Evolutionary conservation across 2,888 invertebrate genomes (phyloP).

Genomic region (Stenodema calcarata): DNA sequence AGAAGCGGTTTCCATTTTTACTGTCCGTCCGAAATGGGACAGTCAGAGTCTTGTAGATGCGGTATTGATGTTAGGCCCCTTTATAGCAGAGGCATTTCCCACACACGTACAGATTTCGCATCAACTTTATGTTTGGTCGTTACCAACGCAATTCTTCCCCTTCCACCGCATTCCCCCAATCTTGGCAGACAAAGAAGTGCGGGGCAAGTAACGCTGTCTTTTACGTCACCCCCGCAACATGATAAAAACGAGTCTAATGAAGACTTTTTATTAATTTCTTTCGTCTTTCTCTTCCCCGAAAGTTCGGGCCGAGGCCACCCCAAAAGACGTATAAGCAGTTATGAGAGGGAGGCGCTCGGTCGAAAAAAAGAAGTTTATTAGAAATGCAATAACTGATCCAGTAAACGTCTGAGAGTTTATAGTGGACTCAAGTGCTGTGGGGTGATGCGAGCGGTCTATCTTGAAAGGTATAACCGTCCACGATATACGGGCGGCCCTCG

Average conservation of each 20-base stretch:
- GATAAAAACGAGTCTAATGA: slow-evolving; percentile 29
- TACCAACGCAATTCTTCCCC: slow-evolving; percentile 21
- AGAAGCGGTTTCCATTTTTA: slow-evolving; percentile 19
- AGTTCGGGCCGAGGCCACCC: neutral
- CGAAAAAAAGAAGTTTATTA: slow-evolving; percentile 24
- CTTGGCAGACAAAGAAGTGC: neutral
- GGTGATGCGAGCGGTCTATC: neutral
- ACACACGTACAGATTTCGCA: slow-evolving; percentile 21
- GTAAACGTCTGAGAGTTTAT: slow-evolving; percentile 21
- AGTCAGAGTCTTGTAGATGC: slow-evolving; percentile 23
- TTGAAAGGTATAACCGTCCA: slow-evolving; percentile 25
- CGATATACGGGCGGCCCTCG: neutral
- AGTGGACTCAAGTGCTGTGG: slow-evolving; percentile 12
- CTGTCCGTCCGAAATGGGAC: neutral
- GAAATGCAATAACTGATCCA: slow-evolving; percentile 31
- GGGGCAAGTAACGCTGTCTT: neutral
- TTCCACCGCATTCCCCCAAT: neutral
- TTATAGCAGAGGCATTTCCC: neutral
- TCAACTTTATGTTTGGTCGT: slow-evolving; percentile 24
- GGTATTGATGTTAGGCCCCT: neutral
- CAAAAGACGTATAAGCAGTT: neutral
- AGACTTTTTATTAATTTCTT: slow-evolving; percentile 30
- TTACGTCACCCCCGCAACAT: neutral
- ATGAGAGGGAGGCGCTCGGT: neutral
- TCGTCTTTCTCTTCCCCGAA: neutral